phyloP scores from a whole-genome alignment of 1,140 invertebrate species.

The Danaus melanippus region DNA sequence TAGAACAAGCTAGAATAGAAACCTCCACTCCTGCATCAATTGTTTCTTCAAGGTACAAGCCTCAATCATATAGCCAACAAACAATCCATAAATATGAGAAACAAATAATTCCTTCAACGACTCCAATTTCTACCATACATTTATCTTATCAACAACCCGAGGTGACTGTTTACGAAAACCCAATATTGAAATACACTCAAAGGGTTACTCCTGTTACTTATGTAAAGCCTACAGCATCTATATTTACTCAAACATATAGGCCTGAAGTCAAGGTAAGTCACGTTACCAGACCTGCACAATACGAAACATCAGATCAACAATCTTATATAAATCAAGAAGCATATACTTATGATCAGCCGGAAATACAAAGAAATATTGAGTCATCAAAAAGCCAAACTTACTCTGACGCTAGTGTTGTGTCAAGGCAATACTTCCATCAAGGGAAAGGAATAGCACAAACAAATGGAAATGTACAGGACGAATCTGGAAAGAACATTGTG shows the following conservation, averaged over 20 bases:
- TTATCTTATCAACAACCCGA: slow-evolving; percentile 42
- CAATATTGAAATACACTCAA: slow-evolving; percentile 50
- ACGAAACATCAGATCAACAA: slow-evolving; percentile 28
- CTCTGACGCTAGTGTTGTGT: slow-evolving; percentile 56
- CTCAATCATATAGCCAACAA: slow-evolving; percentile 40
- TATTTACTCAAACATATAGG: slow-evolving; percentile 48
- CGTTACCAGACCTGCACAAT: slow-evolving; percentile 35
- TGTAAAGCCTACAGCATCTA: slow-evolving; percentile 41
- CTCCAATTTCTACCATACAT: slow-evolving; percentile 39
- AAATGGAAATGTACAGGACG: slow-evolving; percentile 23
- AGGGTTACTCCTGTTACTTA: slow-evolving; percentile 47
- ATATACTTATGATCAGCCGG: slow-evolving; percentile 50
- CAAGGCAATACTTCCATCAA: slow-evolving; percentile 55
- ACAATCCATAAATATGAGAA: slow-evolving; percentile 38
- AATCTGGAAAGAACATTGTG: slow-evolving; percentile 38
- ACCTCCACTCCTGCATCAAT: slow-evolving; percentile 24
- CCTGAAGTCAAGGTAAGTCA: slow-evolving; percentile 38
- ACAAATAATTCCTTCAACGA: slow-evolving; percentile 40
- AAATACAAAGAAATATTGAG: slow-evolving; percentile 46
- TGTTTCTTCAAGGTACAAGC: slow-evolving; percentile 24
- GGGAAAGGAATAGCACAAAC: slow-evolving; percentile 14
- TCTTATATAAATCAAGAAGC: slow-evolving; percentile 35
- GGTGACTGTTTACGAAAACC: slow-evolving; percentile 58
- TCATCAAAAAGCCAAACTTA: slow-evolving; percentile 34
- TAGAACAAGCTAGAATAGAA: slow-evolving; percentile 13